A percentile compares a stretch with the other conserved stretches of the same genome.
phyloP scores from a whole-genome alignment of 23 tunicate genomes.

The Ascidia mentula region DNA sequence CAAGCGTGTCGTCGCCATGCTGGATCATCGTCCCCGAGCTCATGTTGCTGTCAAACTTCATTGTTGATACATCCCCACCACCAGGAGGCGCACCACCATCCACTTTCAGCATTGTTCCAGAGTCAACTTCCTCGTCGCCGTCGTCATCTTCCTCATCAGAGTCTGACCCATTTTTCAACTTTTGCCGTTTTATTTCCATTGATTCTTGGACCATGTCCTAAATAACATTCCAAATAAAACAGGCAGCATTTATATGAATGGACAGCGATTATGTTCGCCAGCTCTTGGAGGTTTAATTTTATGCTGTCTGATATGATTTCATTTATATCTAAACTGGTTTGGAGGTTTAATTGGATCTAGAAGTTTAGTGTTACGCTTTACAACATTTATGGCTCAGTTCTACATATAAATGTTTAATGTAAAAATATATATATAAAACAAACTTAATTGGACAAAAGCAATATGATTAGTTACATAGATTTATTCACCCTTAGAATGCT shows the following conservation, averaged over 20 bases:
- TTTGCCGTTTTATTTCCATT: slow-evolving; percentile 82
- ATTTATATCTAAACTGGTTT: too few species aligned
- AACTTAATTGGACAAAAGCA: too few species aligned
- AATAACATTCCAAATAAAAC: background rate
- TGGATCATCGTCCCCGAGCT: slow-evolving; percentile 77
- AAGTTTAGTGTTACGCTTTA: too few species aligned
- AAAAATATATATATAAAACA: too few species aligned
- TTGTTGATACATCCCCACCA: slow-evolving; percentile 35
- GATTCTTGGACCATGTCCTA: slow-evolving; percentile 97
- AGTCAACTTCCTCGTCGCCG: slow-evolving; percentile 69
- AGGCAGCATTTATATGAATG: too few species aligned
- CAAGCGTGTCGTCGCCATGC: slow-evolving; percentile 60
- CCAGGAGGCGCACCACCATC: slow-evolving; percentile 32
- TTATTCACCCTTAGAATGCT: slow-evolving; percentile 50
- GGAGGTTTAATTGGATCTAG: too few species aligned
- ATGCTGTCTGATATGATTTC: too few species aligned
- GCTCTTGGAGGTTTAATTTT: too few species aligned
- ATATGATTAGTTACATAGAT: too few species aligned
- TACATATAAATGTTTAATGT: too few species aligned
- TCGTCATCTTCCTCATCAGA: slow-evolving; percentile 63
- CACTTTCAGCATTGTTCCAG: slow-evolving; percentile 52
- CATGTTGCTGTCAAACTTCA: slow-evolving; percentile 3
- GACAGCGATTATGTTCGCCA: too few species aligned
- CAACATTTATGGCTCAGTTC: too few species aligned
- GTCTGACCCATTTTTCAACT: slow-evolving; percentile 42